phyloP scores from a whole-genome alignment of 2,888 invertebrate species.

The Limnephilus auricula region DNA sequence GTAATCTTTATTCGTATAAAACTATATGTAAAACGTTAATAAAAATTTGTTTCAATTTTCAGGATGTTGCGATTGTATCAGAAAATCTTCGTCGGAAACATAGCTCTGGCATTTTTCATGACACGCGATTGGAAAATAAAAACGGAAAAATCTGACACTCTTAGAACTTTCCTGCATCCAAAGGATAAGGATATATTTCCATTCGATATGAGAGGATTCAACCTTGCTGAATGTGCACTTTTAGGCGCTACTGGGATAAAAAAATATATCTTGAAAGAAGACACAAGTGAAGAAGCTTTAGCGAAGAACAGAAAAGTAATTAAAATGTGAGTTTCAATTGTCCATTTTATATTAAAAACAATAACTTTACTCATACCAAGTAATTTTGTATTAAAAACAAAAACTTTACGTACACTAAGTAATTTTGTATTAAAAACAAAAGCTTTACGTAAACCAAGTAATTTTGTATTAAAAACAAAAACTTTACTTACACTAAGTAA shows the following conservation, averaged over 20 bases:
- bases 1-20: neutral
- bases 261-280: neutral
- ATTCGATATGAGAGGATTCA: neutral
- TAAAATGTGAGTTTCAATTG: neutral
- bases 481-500: too few relatives aligned
- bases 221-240: neutral
- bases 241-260: neutral
- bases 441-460: too few relatives aligned
- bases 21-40: too few relatives aligned
- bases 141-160: neutral
- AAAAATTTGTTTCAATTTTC: neutral
- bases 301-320: neutral
- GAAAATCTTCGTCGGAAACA: neutral
- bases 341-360: neutral
- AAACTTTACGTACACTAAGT: too few relatives aligned
- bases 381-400: too few relatives aligned
- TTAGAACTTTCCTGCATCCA: neutral
- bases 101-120: neutral
- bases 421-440: too few relatives aligned
- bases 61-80: neutral
- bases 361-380: too few relatives aligned
- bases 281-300: neutral
- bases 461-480: too few relatives aligned
- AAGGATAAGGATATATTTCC: neutral
- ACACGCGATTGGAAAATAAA: neutral